Base-by-base conservation (phyloP, 2,113 vertebrate genomes). In the Arothron firmamentum region DNA sequence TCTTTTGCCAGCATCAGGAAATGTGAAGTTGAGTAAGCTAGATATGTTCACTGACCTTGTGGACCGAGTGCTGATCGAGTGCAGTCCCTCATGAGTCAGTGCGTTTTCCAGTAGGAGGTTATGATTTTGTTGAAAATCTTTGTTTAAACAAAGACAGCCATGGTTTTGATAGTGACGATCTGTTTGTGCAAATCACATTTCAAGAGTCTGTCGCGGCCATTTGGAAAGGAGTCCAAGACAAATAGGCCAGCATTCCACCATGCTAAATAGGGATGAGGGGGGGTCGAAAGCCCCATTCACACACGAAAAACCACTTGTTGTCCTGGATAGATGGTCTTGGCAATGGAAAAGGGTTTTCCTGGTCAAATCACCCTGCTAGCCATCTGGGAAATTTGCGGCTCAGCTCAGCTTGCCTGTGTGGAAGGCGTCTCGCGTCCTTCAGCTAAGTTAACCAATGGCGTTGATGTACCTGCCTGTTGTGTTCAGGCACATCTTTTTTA, bases 61-160 rank as follows among this genome's bases (percentile, higher is more conserved):
- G 38, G 51, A 69, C 60, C 9, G 61, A 28, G 69, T 52, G 48
- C 70, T 56, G 59, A 23, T 42, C n/a, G 42, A 47, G 57, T 14
- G 28, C 60, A 60, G 65, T 66, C 75, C 72, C 77, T 54, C 69
- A 43, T 77, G 80, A 83, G 62, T 81, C 79, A 68, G 16, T 41
- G 38, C 42, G 17, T 59, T 60, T 69, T 68, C 48, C 67, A 14
- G 15, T 49, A 58, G 34, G 56, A 41, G 46, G 23, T 58, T 42
- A 67, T 52, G n/a, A 41, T 23, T 69, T 42, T 65, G 42, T 58
- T 64, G 43, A 48, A 55, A 74, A 45, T 4, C 15, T 45, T 45
- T 52, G 42, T 18, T 28, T 47, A 17, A 72, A 54, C 38, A 59
- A 63, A 52, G 41, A 56, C 43, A 73, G 54, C n/a, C 48, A 59